Percentiles rank a stretch among this genome's conserved stretches.
These are phyloP conservation scores for Eupeodes corollae DNA, from an alignment of 1,140 invertebrate species.

Conservation along the genomic window DNA sequence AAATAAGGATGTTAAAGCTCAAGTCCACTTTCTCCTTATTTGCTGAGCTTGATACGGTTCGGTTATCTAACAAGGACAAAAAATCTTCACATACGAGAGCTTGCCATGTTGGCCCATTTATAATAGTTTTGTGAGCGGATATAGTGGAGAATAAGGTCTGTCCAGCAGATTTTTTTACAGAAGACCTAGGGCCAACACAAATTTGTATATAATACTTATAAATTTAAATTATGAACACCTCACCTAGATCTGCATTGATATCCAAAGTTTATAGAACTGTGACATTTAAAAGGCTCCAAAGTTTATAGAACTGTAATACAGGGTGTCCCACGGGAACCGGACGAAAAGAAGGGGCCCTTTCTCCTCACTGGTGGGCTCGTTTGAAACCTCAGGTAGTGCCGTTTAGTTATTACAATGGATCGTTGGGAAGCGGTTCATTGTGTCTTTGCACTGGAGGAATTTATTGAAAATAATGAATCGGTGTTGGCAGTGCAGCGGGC, in stretches of 20 bases:
- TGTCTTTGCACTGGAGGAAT: no score
- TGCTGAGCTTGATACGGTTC: slow-evolving; percentile 77
- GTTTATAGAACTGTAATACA: no score
- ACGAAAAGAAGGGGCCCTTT: no score
- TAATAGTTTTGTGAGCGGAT: slow-evolving; percentile 80
- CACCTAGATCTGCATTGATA: slow-evolving; percentile 71
- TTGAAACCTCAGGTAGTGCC: no score
- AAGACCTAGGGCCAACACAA: slow-evolving; percentile 88
- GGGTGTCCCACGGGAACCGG: no score
- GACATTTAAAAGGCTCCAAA: slow-evolving; percentile 73
- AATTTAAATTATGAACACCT: slow-evolving; percentile 38
- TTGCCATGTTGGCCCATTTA: slow-evolving; percentile 83
- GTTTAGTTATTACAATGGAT: no score
- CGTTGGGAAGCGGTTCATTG: no score
- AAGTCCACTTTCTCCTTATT: slow-evolving; percentile 89
- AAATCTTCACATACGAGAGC: slow-evolving; percentile 81
- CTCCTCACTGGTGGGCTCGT: no score
- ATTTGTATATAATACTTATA: no score
- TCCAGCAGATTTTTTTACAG: slow-evolving; percentile 94
- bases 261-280: slow-evolving; percentile 88
- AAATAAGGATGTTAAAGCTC: slow-evolving; percentile 89
- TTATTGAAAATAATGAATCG: no score
- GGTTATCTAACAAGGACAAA: slow-evolving; percentile 89
- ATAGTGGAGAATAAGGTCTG: slow-evolving; percentile 98
- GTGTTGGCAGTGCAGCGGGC: no score